Evolutionary conservation across 2,113 vertebrate genomes (phyloP).

Genomic region (Gasterosteus nipponicus): DNA sequence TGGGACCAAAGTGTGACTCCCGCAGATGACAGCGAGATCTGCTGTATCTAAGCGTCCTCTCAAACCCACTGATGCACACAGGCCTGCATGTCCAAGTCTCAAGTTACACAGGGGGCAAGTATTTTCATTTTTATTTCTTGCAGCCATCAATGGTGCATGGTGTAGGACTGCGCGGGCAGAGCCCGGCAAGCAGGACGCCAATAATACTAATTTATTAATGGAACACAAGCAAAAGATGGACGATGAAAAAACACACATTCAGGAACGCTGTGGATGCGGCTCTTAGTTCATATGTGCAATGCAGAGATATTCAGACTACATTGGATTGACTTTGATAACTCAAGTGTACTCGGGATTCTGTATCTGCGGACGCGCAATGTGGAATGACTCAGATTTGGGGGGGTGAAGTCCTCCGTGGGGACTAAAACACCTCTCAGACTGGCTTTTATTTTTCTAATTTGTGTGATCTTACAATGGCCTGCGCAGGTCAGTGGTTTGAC

Average conservation of each 20-base stretch:
- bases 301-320: not conserved
- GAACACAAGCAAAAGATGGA: not conserved
- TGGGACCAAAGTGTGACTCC: too few relatives aligned
- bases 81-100: too few relatives aligned
- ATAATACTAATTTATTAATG: not conserved
- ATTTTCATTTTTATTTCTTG: not conserved
- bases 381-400: not conserved
- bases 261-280: not conserved
- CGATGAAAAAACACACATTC: not conserved
- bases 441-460: not conserved
- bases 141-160: not conserved
- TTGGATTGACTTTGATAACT: not conserved
- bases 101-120: not conserved
- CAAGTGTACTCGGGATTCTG: not conserved
- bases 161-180: not conserved
- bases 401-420: too few relatives aligned
- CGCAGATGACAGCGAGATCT: too few relatives aligned
- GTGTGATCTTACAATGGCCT: not conserved
- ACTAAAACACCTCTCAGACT: not conserved
- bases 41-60: too few relatives aligned
- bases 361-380: not conserved
- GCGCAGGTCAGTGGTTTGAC: not conserved
- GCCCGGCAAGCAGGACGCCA: not conserved
- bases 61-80: too few relatives aligned
- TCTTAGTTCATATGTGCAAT: not conserved